Percentiles rank a stretch among this genome's conserved stretches.
These are phyloP conservation scores for Okapia johnstoni DNA, from an alignment of 2,113 vertebrate species.

Conservation along the genomic window DNA sequence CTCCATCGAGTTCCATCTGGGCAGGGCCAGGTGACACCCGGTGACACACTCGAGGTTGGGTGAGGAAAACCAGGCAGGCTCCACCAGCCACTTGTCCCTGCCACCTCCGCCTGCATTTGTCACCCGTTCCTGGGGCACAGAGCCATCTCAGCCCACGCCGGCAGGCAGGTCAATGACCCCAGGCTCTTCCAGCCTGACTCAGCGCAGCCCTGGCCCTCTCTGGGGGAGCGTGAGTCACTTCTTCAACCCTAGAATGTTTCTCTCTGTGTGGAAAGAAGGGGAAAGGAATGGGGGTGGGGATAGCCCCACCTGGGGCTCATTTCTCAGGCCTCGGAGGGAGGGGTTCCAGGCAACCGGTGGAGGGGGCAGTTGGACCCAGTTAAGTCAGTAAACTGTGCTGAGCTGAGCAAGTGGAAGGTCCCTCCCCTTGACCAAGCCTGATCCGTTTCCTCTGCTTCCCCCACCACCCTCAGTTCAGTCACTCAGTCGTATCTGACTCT, in stretches of 20 bases:
- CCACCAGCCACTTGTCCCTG: background rate
- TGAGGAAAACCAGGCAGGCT: background rate
- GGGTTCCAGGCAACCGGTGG: background rate
- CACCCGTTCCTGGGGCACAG: background rate
- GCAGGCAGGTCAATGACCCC: background rate
- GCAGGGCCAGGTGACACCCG: background rate
- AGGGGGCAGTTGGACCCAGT: background rate
- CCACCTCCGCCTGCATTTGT: background rate
- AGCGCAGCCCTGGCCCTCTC: background rate
- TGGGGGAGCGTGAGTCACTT: slow-evolving; percentile 46
- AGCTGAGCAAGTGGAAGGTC: background rate
- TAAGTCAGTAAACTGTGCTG: background rate
- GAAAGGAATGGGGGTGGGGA: background rate
- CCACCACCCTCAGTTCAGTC: background rate
- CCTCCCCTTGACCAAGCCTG: background rate
- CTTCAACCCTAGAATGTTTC: background rate
- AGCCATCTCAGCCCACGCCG: background rate
- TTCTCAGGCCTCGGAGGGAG: accelerated
- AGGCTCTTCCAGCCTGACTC: background rate
- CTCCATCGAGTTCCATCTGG: background rate
- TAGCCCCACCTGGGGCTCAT: background rate
- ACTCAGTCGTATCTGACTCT: background rate
- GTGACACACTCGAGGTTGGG: background rate
- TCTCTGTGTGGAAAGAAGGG: background rate
- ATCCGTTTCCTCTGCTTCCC: background rate